Evolutionary conservation across 2,113 vertebrate genomes (phyloP).

Genomic region (Motacilla alba): DNA sequence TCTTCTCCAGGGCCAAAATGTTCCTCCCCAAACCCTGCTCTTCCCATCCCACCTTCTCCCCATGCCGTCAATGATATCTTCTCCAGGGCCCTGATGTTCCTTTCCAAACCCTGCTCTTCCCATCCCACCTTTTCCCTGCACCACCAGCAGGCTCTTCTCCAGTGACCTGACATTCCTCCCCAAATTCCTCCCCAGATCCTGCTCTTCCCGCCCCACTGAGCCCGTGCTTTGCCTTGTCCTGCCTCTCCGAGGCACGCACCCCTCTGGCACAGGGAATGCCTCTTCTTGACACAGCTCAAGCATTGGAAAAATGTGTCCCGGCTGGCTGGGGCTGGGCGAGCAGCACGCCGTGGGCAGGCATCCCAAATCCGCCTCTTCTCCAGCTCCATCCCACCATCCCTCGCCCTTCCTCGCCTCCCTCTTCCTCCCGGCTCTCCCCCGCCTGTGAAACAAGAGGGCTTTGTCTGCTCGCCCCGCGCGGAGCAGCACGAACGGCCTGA

Average conservation of each 20-base stretch:
- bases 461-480: not conserved
- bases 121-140: accelerated
- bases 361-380: not conserved
- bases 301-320: not conserved
- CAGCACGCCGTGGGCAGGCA: not conserved
- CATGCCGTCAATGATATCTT: accelerated
- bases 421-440: not conserved
- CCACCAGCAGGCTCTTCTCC: accelerated
- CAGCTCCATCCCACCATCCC: not conserved
- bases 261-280: not conserved
- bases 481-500: not conserved
- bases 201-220: not conserved
- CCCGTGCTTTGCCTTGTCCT: not conserved
- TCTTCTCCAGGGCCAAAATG: accelerated
- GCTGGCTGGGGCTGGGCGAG: not conserved
- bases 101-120: not conserved
- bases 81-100: accelerated
- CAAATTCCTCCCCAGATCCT: not conserved
- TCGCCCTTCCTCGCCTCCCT: not conserved
- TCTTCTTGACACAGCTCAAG: not conserved
- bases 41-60: not conserved
- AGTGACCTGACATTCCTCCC: accelerated
- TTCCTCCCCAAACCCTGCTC: not conserved
- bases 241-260: not conserved
- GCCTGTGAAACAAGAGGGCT: not conserved